Percentiles rank a stretch among this genome's conserved stretches.
Evolutionary conservation across 2,888 invertebrate genomes (phyloP).

Genomic region (Xestobium rufovillosum): DNA sequence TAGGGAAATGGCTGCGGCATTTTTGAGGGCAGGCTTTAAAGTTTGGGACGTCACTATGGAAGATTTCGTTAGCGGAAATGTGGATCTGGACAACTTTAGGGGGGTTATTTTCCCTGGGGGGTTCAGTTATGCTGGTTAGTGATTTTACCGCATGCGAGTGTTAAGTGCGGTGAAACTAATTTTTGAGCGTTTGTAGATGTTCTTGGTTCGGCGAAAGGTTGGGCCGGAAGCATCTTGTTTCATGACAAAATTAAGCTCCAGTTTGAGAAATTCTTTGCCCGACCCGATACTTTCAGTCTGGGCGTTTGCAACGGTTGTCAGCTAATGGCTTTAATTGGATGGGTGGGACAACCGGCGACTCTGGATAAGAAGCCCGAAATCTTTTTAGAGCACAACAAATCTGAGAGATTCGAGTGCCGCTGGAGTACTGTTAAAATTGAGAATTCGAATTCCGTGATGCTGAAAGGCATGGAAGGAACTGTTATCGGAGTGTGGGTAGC

Average conservation of each 20-base stretch:
- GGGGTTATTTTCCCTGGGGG: slow-evolving; percentile 95
- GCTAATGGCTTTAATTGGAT: slow-evolving; percentile 87
- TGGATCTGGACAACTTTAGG: slow-evolving; percentile 71
- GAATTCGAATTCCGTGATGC: slow-evolving; percentile 72
- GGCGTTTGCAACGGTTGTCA: slow-evolving; percentile 99
- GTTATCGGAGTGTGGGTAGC: slow-evolving; percentile 92
- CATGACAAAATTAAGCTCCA: slow-evolving; percentile 67
- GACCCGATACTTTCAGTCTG: slow-evolving; percentile 83
- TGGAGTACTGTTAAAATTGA: slow-evolving; percentile 51
- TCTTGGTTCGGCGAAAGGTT: slow-evolving; percentile 94
- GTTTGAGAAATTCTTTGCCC: slow-evolving; percentile 63
- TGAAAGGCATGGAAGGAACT: slow-evolving; percentile 81
- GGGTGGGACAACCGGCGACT: slow-evolving; percentile 57
- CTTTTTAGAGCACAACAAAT: slow-evolving; percentile 75
- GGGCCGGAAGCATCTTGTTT: slow-evolving; percentile 89
- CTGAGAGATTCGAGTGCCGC: slow-evolving; percentile 79
- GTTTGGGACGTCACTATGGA: slow-evolving; percentile 95
- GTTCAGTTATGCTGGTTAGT: slow-evolving; percentile 91
- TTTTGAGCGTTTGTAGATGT: slow-evolving; percentile 57
- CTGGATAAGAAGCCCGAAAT: slow-evolving; percentile 48
- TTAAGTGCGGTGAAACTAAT: not conserved
- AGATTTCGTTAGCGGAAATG: slow-evolving; percentile 65
- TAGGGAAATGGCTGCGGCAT: slow-evolving; percentile 91
- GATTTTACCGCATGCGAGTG: slow-evolving; percentile 2
- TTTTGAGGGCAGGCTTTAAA: slow-evolving; percentile 80